Evolutionary conservation across 2,797 vertebrate genomes (phyloP).

Genomic region (Cyclopterus lumpus): DNA sequence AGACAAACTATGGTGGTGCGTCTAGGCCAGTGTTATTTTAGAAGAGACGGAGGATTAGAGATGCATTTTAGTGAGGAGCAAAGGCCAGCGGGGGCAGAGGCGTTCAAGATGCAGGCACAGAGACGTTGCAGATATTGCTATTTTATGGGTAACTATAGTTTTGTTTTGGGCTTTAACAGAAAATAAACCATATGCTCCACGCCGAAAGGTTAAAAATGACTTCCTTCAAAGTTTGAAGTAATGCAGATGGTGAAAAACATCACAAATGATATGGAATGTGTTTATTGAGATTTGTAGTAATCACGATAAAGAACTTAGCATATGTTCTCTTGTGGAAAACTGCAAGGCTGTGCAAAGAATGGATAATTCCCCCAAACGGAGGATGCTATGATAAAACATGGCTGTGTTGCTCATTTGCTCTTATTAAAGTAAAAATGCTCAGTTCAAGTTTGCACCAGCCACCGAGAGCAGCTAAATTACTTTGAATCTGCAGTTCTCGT

Average conservation of each 20-base stretch:
- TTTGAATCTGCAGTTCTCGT: conserved; percentile 77
- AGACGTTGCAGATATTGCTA: conserved; percentile 44
- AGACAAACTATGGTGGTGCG: conserved; percentile 69
- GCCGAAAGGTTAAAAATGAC: conserved; percentile 47
- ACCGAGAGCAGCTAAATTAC: conserved; percentile 71
- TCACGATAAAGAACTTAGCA: conserved; percentile 56
- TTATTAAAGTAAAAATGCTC: conserved; percentile 83
- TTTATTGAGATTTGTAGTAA: conserved; percentile 60
- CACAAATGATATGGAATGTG: conserved; percentile 49
- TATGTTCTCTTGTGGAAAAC: conserved; percentile 66
- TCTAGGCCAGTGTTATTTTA: conserved; percentile 59
- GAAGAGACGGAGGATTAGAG: conserved; percentile 62
- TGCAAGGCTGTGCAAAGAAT: conserved; percentile 67
- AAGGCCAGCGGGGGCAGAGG: conserved; percentile 54
- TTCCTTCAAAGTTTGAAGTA: conserved; percentile 51
- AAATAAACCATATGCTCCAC: conserved; percentile 47
- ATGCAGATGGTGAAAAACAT: conserved; percentile 63
- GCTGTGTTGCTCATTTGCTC: conserved; percentile 78
- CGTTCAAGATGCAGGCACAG: conserved; percentile 30
- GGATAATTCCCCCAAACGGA: conserved; percentile 67
- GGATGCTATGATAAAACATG: conserved; percentile 75
- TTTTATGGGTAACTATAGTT: conserved; percentile 49
- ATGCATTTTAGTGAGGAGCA: conserved; percentile 64
- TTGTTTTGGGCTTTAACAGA: conserved; percentile 34
- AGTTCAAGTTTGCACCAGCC: conserved; percentile 72